These are phyloP conservation scores for Dione vanillae DNA, from an alignment of 2,888 invertebrate genomes.

Conservation along the genomic window DNA sequence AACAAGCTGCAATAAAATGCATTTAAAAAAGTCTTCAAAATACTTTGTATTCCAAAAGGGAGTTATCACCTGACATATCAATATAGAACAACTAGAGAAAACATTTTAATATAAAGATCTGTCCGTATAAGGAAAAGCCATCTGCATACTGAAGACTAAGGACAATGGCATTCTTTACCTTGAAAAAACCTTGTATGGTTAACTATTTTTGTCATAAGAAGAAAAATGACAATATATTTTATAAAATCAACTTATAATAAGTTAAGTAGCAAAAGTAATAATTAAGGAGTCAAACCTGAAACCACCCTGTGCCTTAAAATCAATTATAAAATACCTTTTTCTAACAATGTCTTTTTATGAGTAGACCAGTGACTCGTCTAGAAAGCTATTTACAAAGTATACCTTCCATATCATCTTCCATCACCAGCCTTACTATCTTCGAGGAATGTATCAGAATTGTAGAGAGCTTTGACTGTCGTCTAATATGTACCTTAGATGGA, in stretches of 20 bases:
- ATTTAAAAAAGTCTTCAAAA: background rate
- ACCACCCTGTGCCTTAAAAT: no score
- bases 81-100: slow-evolving; percentile 20
- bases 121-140: slow-evolving; percentile 21
- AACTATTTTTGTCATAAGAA: background rate
- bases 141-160: slow-evolving; percentile 15
- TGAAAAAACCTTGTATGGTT: background rate
- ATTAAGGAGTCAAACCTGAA: no score
- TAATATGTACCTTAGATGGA: no score
- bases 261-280: background rate
- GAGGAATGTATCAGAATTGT: no score
- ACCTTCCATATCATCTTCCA: background rate
- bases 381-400: background rate
- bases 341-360: no score
- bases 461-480: no score
- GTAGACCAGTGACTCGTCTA: background rate
- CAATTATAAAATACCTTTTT: no score
- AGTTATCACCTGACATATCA: slow-evolving; percentile 20
- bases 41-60: background rate
- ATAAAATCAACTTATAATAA: background rate
- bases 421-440: no score
- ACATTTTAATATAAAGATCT: slow-evolving; percentile 9
- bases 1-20: background rate
- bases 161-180: slow-evolving; percentile 11
- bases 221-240: background rate